Evolutionary conservation across 2,888 invertebrate genomes (phyloP), one percentile per base, ranked within the genome.

Genomic region (Oxystoma pomonae): DNA sequence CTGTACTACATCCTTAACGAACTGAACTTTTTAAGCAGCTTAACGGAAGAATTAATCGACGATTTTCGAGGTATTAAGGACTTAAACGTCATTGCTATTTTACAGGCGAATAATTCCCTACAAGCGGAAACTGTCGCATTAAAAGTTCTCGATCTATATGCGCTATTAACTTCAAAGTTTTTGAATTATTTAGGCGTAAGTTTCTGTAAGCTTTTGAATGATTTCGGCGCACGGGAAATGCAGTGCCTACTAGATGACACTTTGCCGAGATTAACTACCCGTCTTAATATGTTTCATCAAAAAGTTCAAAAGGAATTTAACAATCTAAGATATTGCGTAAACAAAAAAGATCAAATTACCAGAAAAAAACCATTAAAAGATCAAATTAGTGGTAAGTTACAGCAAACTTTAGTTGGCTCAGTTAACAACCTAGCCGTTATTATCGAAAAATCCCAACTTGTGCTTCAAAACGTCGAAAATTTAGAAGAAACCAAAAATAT

Each of bases 401-500:
- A 70, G 18, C 62, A 69, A 12, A 69, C 72, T 12, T 21, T 73
- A n/a, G 59, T 64, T 53, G 65, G 63, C 16, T 67, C 72, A 1
- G 63, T 72, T 21, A 69, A 71, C 59, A 72, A 72, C 56, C 51
- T 72, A 17, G 70, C 71, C 2, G 58, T 73, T 55, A 71, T 74
- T 59, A 60, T 69, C 51, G 74, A 74, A 62, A 71, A 72, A 62
- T 72, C 71, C 2, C 61, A 64, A 20, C 58, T 20, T 9, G 62
- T 73, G 5, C 62, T 73, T 16, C 60, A 64, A 16, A 66, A 62
- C 35, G 20, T 72, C 3, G 69, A 71, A 35, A 57, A 55, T 16
- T 17, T 50, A 12, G 65, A 64, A 19, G 65, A 65, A 16, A 59
- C 59, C 16, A 58, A 21, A 2, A 57, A 59, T 5, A 21, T 69